phyloP scores from a whole-genome alignment of 1,140 invertebrate genomes.

The Calosoma granatense region DNA sequence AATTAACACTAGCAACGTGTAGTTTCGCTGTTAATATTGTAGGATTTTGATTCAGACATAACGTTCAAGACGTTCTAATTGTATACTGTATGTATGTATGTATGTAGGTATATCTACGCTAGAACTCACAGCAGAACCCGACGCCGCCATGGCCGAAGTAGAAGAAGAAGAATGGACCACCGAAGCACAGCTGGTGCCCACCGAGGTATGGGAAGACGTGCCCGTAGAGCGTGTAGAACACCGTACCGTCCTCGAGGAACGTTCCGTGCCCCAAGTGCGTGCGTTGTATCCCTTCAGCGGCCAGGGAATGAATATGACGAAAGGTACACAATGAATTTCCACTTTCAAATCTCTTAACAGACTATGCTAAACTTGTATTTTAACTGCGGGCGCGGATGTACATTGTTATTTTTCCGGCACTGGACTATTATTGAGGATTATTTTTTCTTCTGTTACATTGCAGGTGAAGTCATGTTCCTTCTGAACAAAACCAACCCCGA shows the following conservation, averaged over 20 bases:
- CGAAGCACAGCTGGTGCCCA: constrained; percentile 69
- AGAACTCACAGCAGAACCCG: constrained; percentile 52
- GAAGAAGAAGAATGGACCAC: constrained; percentile 69
- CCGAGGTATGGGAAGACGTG: constrained; percentile 87
- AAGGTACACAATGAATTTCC: constrained; percentile 57
- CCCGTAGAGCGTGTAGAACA: constrained; percentile 75
- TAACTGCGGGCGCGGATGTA: too few species aligned
- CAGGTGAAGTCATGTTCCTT: constrained; percentile 80
- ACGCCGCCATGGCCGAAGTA: constrained; percentile 44
- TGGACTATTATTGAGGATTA: neutral
- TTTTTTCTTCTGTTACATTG: neutral
- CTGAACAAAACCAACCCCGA: constrained; percentile 92
- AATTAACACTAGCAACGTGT: neutral
- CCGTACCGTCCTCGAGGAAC: constrained; percentile 73
- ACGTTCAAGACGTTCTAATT: neutral
- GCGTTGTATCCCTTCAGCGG: constrained; percentile 85
- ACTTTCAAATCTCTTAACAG: too few species aligned
- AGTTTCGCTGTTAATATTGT: too few species aligned
- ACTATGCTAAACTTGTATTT: too few species aligned
- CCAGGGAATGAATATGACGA: constrained; percentile 85
- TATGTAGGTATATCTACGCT: constrained; percentile 32
- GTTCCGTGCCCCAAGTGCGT: constrained; percentile 80
- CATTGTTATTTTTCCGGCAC: too few species aligned
- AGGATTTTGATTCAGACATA: too few species aligned
- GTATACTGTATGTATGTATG: too few species aligned